Evolutionary conservation across 1,140 invertebrate species (phyloP), one percentile per base, ranked within the genome.

Genomic region (Achroia grisella): DNA sequence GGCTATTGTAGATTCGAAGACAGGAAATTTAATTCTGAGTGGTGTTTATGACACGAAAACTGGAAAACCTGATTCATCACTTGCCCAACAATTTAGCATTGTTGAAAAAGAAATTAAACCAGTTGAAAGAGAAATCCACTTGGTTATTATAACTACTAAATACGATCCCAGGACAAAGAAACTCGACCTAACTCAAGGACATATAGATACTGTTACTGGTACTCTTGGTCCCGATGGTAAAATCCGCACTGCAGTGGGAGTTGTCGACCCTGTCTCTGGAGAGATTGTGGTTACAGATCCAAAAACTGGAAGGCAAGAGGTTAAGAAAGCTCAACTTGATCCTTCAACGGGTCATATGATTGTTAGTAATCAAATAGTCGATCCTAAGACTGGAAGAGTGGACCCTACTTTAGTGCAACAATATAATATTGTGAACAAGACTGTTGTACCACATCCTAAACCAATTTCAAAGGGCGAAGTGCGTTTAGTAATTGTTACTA

Each of bases 301-400:
- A 3, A 84, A 75, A 52, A 88, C 86, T 8, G 87, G 86, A 8
- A 86, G 84, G 56, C 65, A 86, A 49, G 81, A 87, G 52, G 65
- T 82, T 12, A 89, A 87, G 57, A 87, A 88, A 48, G 86, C 88
- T 5, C 82, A 87, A 48, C 64, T 89, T 31, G 87, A 90, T 52
- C 87, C 88, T 6, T 63, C 79, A 17, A 89, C 88, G 4, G 88
- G 88, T 0, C 88, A 89, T 45, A 86, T 90, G 57, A 68, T 88
- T n/a, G 71, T 90, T 27, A 81, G 88, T 1, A 89, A 87, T 29
- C 87, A 90, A 6, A 73, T 89, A 9, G 62, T 88, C 4, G 90
- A 91, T 72, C 89, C 90, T 1, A 90, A 89, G 62, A 90, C 89
- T 1, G 89, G 89, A 37, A 91, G 88, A 65, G 51, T 89, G 0